Evolutionary conservation across 2,113 vertebrate genomes (phyloP).

Genomic region (Psittacula cyanocephala): DNA sequence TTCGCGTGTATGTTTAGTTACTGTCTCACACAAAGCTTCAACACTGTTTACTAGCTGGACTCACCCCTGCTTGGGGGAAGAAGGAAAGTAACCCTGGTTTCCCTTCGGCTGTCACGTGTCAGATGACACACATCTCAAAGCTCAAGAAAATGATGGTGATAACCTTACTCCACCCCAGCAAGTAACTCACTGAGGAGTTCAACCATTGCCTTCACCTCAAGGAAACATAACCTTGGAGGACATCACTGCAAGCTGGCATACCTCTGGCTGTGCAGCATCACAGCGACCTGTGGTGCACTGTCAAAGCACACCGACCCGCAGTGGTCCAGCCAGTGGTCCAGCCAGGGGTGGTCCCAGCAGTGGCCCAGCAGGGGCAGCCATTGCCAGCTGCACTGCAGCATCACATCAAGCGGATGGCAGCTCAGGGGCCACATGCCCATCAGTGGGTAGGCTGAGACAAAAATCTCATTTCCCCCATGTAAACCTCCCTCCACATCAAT

Average conservation of each 20-base stretch:
- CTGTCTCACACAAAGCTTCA: background rate
- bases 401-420: accelerated
- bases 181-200: background rate
- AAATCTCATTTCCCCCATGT: accelerated
- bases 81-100: background rate
- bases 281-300: accelerated
- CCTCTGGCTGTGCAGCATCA: accelerated
- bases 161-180: background rate
- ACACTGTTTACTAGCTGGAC: background rate
- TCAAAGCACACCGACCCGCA: accelerated
- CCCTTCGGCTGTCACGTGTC: accelerated
- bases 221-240: background rate
- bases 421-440: background rate
- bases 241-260: accelerated
- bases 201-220: background rate
- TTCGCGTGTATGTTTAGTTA: background rate
- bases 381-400: background rate
- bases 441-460: background rate
- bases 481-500: background rate
- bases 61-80: background rate
- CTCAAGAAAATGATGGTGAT: background rate
- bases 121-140: background rate
- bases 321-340: accelerated
- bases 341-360: accelerated
- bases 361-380: background rate